Percentiles rank a stretch among this genome's conserved stretches.
These are phyloP conservation scores for Cryptophagus acutangulus DNA, from an alignment of 2,888 invertebrate genomes.

Conservation along the genomic window DNA sequence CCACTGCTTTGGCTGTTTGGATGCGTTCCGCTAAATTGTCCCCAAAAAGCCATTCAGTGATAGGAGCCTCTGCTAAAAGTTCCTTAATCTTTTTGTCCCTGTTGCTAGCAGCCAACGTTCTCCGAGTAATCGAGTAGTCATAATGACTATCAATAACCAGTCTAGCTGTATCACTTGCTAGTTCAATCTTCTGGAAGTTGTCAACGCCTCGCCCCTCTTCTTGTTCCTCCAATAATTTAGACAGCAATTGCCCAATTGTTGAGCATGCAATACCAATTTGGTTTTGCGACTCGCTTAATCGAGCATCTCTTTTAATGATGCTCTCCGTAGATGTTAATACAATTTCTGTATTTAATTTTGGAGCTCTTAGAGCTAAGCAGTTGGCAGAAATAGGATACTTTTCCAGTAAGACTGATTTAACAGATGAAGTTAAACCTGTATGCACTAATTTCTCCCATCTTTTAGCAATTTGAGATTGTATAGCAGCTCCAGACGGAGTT, in stretches of 20 bases:
- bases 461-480: too few species aligned
- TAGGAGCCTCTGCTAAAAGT: slow-evolving; percentile 10
- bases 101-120: slow-evolving; percentile 8
- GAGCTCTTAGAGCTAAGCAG: too few species aligned
- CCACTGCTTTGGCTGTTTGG: slow-evolving; percentile 10
- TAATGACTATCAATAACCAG: slow-evolving; percentile 12
- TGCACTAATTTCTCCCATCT: too few species aligned
- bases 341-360: neutral
- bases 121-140: slow-evolving; percentile 8
- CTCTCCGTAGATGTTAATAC: neutral
- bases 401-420: too few species aligned
- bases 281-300: slow-evolving; percentile 2
- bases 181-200: neutral
- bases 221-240: neutral
- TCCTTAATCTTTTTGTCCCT: slow-evolving; percentile 15
- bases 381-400: too few species aligned
- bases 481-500: too few species aligned
- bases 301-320: neutral
- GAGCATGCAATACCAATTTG: slow-evolving; percentile 8
- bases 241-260: slow-evolving; percentile 6
- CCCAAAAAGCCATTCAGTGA: slow-evolving; percentile 17
- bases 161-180: slow-evolving; percentile 3
- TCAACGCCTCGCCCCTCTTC: slow-evolving; percentile 8
- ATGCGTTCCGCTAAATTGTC: slow-evolving; percentile 14
- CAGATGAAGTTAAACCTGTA: too few species aligned